Evolutionary conservation across 2,888 invertebrate species (phyloP).

Genomic region (Hydropsyche betteni): DNA sequence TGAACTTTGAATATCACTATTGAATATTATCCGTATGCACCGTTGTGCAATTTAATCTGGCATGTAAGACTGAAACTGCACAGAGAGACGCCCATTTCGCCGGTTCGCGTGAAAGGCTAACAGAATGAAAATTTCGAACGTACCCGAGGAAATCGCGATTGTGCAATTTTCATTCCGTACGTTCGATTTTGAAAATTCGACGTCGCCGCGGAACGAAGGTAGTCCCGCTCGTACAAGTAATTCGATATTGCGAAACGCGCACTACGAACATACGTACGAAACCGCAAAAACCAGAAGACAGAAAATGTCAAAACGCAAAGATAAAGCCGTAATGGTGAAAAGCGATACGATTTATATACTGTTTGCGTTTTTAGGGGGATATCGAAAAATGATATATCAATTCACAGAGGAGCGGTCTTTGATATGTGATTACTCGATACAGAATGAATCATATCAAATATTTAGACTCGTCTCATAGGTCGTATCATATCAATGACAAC

Average conservation of each 20-base stretch:
- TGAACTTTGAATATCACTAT: too few relatives aligned
- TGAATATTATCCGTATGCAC: too few relatives aligned
- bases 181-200: constrained; percentile 5
- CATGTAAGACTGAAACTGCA: too few relatives aligned
- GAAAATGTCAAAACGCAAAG: constrained; percentile 18
- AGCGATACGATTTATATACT: constrained; percentile 1
- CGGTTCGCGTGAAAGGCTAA: too few relatives aligned
- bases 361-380: too few relatives aligned
- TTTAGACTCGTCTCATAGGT: too few relatives aligned
- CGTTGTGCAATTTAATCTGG: too few relatives aligned
- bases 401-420: neutral
- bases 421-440: neutral
- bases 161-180: constrained; percentile 6
- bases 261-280: neutral
- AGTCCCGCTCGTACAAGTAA: neutral
- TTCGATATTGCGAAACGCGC: constrained; percentile 6
- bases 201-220: constrained; percentile 7
- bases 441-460: too few relatives aligned
- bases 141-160: constrained; percentile 7
- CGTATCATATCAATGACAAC: too few relatives aligned
- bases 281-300: constrained; percentile 24
- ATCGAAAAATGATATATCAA: neutral
- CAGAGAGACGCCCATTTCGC: too few relatives aligned
- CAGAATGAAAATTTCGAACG: neutral
- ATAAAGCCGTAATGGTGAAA: constrained; percentile 13